A percentile compares a stretch with the other conserved stretches of the same genome.
Conservation (phyloP, 1,140 invertebrate species). For the Helicoverpa zea region DNA sequence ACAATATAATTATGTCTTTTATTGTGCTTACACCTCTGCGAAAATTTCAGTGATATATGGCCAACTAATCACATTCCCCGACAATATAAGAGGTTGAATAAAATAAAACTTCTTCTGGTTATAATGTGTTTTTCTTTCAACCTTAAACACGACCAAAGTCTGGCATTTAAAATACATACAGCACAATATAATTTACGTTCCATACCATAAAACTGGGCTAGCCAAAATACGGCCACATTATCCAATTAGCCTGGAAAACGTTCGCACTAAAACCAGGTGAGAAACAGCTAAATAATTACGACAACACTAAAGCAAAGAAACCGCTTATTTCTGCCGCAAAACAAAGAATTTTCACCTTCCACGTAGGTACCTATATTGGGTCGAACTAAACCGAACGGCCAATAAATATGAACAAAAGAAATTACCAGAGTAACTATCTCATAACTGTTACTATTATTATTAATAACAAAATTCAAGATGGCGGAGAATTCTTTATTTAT, state of each 20-base stretch:
- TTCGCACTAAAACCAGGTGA: slow-evolving; percentile 2
- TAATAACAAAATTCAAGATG: slow-evolving; percentile 57
- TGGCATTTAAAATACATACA: background rate
- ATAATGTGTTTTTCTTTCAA: too few relatives aligned
- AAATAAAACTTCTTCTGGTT: too few relatives aligned
- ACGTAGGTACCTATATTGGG: background rate
- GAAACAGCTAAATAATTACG: slow-evolving; percentile 3
- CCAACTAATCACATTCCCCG: too few relatives aligned
- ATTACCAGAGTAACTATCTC: slow-evolving; percentile 43
- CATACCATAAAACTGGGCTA: background rate
- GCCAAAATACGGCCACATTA: slow-evolving; percentile 1
- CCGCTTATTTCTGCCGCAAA: background rate
- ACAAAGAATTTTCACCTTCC: background rate
- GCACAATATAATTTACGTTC: background rate
- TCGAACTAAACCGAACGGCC: slow-evolving; percentile 14
- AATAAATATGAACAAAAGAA: slow-evolving; percentile 48
- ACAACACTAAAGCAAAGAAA: background rate
- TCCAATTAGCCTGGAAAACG: slow-evolving; percentile 1
- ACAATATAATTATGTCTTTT: too few relatives aligned
- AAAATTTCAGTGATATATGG: too few relatives aligned
- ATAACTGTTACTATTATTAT: slow-evolving; percentile 54
- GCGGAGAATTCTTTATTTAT: slow-evolving; percentile 63
- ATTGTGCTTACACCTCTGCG: too few relatives aligned
- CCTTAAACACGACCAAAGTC: too few relatives aligned
- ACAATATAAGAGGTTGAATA: too few relatives aligned